Percentiles rank a stretch among this genome's conserved stretches.
phyloP scores from a whole-genome alignment of 1,140 invertebrate species.

The Argopecten irradians region DNA sequence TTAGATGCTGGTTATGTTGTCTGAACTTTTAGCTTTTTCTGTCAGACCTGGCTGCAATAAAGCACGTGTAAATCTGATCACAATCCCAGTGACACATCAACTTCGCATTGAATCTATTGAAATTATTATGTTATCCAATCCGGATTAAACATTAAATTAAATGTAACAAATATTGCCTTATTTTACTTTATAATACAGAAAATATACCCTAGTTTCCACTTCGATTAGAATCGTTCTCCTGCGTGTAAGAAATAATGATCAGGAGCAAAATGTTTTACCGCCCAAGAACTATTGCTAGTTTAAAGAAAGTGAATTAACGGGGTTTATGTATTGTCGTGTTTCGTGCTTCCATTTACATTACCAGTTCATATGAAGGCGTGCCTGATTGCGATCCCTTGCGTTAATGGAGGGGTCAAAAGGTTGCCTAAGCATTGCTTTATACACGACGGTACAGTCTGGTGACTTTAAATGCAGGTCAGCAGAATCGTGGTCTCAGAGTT shows the following conservation, averaged over 20 bases:
- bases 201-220: not conserved
- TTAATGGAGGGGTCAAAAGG: not conserved
- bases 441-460: not conserved
- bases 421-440: not conserved
- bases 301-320: not conserved
- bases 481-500: not conserved
- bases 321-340: not conserved
- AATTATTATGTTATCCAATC: not conserved
- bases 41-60: not conserved
- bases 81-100: not conserved
- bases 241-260: slow-evolving; percentile 1
- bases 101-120: not conserved
- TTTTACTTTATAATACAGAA: not conserved
- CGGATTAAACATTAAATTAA: slow-evolving; percentile 5
- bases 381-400: not conserved
- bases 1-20: not conserved
- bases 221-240: not conserved
- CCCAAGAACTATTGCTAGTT: not conserved
- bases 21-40: not conserved
- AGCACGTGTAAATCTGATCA: not conserved
- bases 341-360: not conserved
- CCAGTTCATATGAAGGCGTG: not conserved
- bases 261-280: not conserved
- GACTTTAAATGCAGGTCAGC: not conserved
- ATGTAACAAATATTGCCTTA: not conserved